A percentile compares a stretch with the other conserved stretches of the same genome.
phyloP scores from a whole-genome alignment of 2,113 vertebrate species.

The Pedionomus torquatus region DNA sequence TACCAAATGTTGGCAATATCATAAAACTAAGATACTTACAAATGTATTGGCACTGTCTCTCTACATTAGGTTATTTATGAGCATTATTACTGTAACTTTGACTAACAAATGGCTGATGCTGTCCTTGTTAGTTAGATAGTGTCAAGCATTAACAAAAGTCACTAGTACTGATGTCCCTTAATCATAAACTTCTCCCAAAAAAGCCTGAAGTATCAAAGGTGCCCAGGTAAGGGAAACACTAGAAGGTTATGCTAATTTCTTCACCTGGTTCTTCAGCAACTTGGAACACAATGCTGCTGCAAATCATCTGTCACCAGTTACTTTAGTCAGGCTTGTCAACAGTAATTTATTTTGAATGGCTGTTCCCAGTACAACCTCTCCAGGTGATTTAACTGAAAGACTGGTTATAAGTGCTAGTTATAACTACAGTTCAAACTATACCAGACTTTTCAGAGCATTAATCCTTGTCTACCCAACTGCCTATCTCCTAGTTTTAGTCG shows the following conservation, averaged over 20 bases:
- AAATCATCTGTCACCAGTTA: not conserved
- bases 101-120: not conserved
- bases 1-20: not conserved
- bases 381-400: not conserved
- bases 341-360: not conserved
- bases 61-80: not conserved
- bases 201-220: not conserved
- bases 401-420: not conserved
- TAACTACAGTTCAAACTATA: not conserved
- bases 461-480: rapidly evolving
- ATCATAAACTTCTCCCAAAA: not conserved
- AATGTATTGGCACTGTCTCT: not conserved
- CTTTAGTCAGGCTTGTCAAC: not conserved
- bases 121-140: not conserved
- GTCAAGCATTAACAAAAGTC: not conserved
- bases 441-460: not conserved
- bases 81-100: not conserved
- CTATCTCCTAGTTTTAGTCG: too few relatives aligned
- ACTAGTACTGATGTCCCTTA: not conserved
- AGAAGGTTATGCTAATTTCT: not conserved
- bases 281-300: not conserved
- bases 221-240: not conserved
- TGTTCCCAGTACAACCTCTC: not conserved
- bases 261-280: not conserved
- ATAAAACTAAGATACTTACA: not conserved